Evolutionary conservation across 1,140 invertebrate genomes (phyloP), one percentile per base, ranked within the genome.

Genomic region (Aphidius ervi): DNA sequence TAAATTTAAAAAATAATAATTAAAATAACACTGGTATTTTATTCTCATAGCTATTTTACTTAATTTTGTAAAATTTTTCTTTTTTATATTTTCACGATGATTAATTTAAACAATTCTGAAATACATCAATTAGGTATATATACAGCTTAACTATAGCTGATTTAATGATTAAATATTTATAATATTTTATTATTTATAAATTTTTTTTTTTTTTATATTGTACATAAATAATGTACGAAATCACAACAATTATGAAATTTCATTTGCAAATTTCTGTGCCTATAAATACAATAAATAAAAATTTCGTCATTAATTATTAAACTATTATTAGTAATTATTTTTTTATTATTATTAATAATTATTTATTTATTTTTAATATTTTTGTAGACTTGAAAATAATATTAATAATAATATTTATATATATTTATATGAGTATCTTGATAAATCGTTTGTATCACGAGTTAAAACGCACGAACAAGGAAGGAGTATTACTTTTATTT

Each of bases 211-310:
- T 31, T 31, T 31, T 31, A 31, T 31, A 31, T 31, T 31, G 23
- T 31, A 31, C 23, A 31, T 31, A 31, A 31, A 31, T 31, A 31
- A 31, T 31, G 23, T 31, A 31, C 23, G 23, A 77, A 65, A 79
- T 78, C 78, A 80, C 78, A 80, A 80, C 74, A 70, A 78, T 72
- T 73, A 80, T 77, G 73, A 77, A 76, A 72, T 76, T 70, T 56
- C 46, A 61, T 37, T 57, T 16, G 39, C 6, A 31, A 47, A 48
- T 57, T 8, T 9, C 31, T 31, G 40, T 9, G 23, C 8, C 4
- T 31, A 39, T 40, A 31, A 52, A 31, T 40, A 31, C 49, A 52
- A 40, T 16, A 54, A n/a, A 41, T 54, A 16, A 54, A 41, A 9
- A 54, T 39, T 40, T 16, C 40, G 6, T 52, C 40, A 52, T 43